Base-by-base conservation (phyloP, 1,140 invertebrate species). In the Psilanteris sp. region DNA sequence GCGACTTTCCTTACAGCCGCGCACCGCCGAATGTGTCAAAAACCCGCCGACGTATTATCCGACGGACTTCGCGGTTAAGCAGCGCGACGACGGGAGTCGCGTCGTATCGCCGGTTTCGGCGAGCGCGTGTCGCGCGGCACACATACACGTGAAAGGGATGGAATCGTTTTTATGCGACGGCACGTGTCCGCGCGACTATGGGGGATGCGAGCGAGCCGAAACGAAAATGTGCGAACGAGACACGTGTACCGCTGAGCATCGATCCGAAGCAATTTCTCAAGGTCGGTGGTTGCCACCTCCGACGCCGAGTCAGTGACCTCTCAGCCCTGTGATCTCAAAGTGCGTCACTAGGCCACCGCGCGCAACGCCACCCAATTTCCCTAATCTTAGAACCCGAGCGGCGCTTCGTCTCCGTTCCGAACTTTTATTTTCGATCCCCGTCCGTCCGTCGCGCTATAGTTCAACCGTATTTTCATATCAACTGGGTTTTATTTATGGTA, bases 241-340 rank as follows among this genome's bases (percentile, higher is more conserved):
- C 85, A 85, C 85, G 83, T 83, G 81, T 81, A 81, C 61, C 52
- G 62, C 36, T 34, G 67, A 61, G 64, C 79, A 87, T 87, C 85
- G 85, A 86, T 87, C 80, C 74, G 71, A 55, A 43, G 55, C 73
- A 46, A 50, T 46, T 70, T 55, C 71, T 83, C 87, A 87, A 87
- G 85, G 87, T 85, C 82, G 80, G 64, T 77, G 75, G 44, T 80
- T 78, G 52, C 66, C 36, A 61, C 64, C 52, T 34, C 77, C 71
- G 22, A 48, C 36, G 20, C 39, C 67, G 83, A 84, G 87, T 86
- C 85, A 87, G 86, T 82, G 82, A 86, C 83, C 87, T 80, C 81
- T 74, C 81, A 79, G 82, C 81, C 84, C 84, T 79, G 50, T 37
- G 77, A 80, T 64, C 76, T 57, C 75, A 72, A 84, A 83, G 81